A percentile compares a stretch with the other conserved stretches of the same genome.
These are phyloP conservation scores for Kryptolebias ocellatus DNA, from an alignment of 2,797 vertebrate genomes.

Conservation along the genomic window DNA sequence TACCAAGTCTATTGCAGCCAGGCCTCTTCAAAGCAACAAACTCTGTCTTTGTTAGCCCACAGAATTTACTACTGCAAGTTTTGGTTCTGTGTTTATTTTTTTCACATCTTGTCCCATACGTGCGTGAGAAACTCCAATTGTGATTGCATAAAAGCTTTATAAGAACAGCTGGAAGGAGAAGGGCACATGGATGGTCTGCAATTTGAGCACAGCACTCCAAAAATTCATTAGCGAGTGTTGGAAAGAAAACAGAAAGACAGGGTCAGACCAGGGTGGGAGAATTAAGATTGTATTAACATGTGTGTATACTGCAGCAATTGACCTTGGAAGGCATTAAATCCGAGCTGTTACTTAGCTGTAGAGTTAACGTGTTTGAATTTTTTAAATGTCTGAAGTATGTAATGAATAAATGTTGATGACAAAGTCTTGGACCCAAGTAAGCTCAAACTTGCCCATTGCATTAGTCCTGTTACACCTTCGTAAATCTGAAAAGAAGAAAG, in stretches of 20 bases:
- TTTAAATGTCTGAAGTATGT: conserved; percentile 51
- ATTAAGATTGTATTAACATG: conserved; percentile 50
- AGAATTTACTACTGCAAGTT: conserved; percentile 48
- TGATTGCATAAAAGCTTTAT: conserved; percentile 69
- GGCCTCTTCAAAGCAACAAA: conserved; percentile 45
- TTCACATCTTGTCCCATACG: conserved; percentile 29
- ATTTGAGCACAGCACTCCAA: conserved; percentile 69
- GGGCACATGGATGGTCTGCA: conserved; percentile 41
- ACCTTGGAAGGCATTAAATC: conserved; percentile 62
- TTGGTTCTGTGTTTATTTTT: conserved; percentile 17
- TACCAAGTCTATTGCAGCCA: conserved; percentile 37
- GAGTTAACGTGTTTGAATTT: conserved; percentile 51
- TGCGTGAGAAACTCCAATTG: conserved; percentile 73
- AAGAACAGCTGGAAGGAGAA: conserved; percentile 69
- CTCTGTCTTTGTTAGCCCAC: conserved; percentile 41
- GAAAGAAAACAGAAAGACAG: conserved; percentile 59
- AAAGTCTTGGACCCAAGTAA: conserved; percentile 55
- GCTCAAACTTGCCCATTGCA: conserved; percentile 43
- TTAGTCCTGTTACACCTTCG: conserved; percentile 33
- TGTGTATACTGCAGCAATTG: conserved; percentile 58
- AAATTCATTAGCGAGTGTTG: conserved; percentile 72
- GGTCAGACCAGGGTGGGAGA: conserved; percentile 30
- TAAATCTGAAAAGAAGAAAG: conserved; percentile 39
- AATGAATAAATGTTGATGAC: conserved; percentile 71
- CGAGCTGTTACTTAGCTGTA: conserved; percentile 55